Percentiles rank a stretch among this genome's conserved stretches.
Conservation (phyloP, 2,888 invertebrate genomes). For the Spicauda simplicius region DNA sequence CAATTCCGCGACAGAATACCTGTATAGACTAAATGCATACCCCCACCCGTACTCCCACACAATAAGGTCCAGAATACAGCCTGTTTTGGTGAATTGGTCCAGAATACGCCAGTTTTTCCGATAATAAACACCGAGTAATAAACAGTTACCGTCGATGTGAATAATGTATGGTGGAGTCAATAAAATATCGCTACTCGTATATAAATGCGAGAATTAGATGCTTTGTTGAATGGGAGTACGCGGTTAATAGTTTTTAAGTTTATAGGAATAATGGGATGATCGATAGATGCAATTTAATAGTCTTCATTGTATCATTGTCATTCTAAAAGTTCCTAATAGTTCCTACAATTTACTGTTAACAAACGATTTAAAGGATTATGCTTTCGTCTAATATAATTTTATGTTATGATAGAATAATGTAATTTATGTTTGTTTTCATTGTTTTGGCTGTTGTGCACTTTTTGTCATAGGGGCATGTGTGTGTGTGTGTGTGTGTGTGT, state of each 20-base stretch:
- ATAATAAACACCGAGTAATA: slow-evolving; percentile 33
- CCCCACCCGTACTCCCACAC: slow-evolving; percentile 7
- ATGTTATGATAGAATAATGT: no score
- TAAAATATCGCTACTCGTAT: slow-evolving; percentile 31
- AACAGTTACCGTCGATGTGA: slow-evolving; percentile 34
- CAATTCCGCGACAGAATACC: neutral
- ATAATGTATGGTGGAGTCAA: slow-evolving; percentile 34
- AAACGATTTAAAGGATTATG: neutral
- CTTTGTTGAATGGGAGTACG: slow-evolving; percentile 27
- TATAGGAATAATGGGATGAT: slow-evolving; percentile 19
- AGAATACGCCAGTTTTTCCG: slow-evolving; percentile 16
- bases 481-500: no score
- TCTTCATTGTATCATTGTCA: neutral
- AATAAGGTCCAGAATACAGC: slow-evolving; percentile 25
- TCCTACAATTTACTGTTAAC: neutral
- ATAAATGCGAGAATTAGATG: slow-evolving; percentile 33
- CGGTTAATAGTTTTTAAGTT: slow-evolving; percentile 30
- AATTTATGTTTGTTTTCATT: no score
- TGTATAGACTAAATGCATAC: slow-evolving; percentile 5
- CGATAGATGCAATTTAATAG: neutral
- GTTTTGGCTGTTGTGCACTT: no score
- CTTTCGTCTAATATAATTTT: no score
- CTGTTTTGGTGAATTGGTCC: slow-evolving; percentile 3
- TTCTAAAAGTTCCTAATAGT: neutral
- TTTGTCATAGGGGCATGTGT: no score